A percentile compares a stretch with the other conserved stretches of the same genome.
phyloP scores from a whole-genome alignment of 1,140 invertebrate species.

The Papilio helenus region DNA sequence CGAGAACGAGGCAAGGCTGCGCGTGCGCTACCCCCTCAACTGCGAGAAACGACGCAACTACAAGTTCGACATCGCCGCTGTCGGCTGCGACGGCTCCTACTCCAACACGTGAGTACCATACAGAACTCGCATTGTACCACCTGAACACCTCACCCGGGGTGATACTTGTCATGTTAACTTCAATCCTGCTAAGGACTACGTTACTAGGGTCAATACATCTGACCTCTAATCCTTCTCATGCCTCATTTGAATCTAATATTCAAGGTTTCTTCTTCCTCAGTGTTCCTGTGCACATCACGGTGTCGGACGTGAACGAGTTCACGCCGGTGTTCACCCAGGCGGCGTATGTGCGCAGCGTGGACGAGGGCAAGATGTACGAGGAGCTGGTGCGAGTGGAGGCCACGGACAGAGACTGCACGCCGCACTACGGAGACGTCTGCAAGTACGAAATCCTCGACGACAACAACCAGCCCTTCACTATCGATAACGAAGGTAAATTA shows the following conservation, averaged over 20 bases:
- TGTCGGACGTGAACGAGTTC: constrained; percentile 97
- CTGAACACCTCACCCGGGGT: neutral
- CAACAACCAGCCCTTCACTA: constrained; percentile 94
- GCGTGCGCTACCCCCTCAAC: constrained; percentile 92
- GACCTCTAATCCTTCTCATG: neutral
- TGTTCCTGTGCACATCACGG: constrained; percentile 96
- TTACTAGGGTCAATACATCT: neutral
- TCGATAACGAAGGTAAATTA: constrained; percentile 92
- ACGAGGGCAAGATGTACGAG: constrained; percentile 95
- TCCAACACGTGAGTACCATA: constrained; percentile 89
- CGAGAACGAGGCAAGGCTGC: constrained; percentile 84
- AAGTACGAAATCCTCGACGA: constrained; percentile 96
- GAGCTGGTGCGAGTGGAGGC: constrained; percentile 96
- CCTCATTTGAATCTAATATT: no score
- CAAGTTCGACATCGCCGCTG: constrained; percentile 97
- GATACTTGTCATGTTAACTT: neutral
- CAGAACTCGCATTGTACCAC: neutral
- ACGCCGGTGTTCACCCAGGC: constrained; percentile 94
- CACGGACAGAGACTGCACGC: constrained; percentile 95
- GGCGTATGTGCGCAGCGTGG: constrained; percentile 94
- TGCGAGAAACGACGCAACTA: constrained; percentile 97
- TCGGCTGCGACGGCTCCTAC: constrained; percentile 93
- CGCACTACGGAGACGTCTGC: constrained; percentile 96
- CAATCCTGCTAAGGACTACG: neutral
- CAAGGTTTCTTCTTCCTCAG: constrained; percentile 81